Conservation (phyloP, 2,797 vertebrate species). For the Thunnus albacares region DNA sequence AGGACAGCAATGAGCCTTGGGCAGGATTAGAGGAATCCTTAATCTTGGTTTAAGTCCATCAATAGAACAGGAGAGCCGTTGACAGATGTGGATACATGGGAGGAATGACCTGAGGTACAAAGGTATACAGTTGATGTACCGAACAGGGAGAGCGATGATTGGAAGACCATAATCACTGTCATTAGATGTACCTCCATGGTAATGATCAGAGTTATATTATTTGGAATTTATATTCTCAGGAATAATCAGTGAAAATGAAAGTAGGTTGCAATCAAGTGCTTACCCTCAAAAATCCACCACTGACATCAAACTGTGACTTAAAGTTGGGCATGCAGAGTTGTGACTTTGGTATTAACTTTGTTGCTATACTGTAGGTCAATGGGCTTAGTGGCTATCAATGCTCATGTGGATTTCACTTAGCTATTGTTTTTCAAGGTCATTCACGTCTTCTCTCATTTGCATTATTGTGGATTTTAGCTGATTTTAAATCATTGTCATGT, state of each 20-base stretch:
- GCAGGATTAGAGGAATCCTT: constrained; percentile 30
- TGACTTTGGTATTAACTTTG: constrained; percentile 5
- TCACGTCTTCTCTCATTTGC: neutral
- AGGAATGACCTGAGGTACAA: constrained; percentile 3
- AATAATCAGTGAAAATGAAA: neutral
- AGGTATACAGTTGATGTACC: too few relatives aligned
- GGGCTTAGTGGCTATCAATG: constrained; percentile 12
- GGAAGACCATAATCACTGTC: neutral
- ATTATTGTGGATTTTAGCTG: neutral
- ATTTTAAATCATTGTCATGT: neutral
- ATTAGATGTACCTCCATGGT: too few relatives aligned
- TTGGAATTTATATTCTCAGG: neutral
- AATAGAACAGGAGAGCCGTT: neutral
- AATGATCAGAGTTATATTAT: neutral
- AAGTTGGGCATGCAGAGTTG: neutral
- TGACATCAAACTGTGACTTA: neutral
- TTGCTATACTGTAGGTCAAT: constrained; percentile 16
- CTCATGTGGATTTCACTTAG: neutral
- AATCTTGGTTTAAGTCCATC: constrained; percentile 20
- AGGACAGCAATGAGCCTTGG: constrained; percentile 28
- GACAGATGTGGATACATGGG: neutral
- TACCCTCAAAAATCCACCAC: neutral
- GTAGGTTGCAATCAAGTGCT: neutral
- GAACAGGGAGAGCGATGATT: neutral
- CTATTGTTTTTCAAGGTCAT: constrained; percentile 20